Evolutionary conservation across 2,888 invertebrate genomes (phyloP).

Genomic region (Dryococelus australis): DNA sequence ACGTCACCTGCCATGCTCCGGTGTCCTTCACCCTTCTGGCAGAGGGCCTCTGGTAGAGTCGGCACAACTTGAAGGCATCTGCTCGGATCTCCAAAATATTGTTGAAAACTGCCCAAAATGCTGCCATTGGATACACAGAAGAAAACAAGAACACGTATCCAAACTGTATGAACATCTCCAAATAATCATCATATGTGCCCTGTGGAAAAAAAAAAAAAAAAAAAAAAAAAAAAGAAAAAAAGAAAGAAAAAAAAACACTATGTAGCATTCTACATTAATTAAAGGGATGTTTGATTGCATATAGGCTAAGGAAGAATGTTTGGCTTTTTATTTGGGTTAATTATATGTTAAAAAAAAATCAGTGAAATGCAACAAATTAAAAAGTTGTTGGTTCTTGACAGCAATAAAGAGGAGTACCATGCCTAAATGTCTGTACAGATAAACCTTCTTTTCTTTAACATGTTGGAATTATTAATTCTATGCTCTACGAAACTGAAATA

Average conservation of each 20-base stretch:
- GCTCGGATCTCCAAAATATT: slow-evolving; percentile 77
- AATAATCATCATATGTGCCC: slow-evolving; percentile 79
- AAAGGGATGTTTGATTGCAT: too few species aligned
- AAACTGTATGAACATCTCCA: slow-evolving; percentile 81
- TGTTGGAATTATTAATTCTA: too few species aligned
- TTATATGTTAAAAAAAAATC: too few species aligned
- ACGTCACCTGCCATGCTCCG: slow-evolving; percentile 77
- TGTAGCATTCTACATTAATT: too few species aligned
- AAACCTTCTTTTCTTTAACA: too few species aligned
- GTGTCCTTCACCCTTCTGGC: slow-evolving; percentile 71
- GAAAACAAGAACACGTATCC: slow-evolving; percentile 82
- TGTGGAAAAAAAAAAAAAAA: slow-evolving; percentile 50
- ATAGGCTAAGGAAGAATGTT: too few species aligned
- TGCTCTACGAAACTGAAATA: too few species aligned
- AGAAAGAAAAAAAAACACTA: slow-evolving; percentile 9
- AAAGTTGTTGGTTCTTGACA: too few species aligned
- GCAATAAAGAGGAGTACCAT: too few species aligned
- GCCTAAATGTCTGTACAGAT: too few species aligned
- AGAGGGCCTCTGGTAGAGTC: slow-evolving; percentile 73
- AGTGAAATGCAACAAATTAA: too few species aligned
- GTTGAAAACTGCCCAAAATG: slow-evolving; percentile 76
- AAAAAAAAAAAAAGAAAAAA: not conserved
- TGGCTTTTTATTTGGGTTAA: too few species aligned
- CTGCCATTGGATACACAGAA: slow-evolving; percentile 78
- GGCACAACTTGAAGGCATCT: slow-evolving; percentile 78